phyloP scores from a whole-genome alignment of 1,140 invertebrate species.

The Steinernema feltiae region DNA sequence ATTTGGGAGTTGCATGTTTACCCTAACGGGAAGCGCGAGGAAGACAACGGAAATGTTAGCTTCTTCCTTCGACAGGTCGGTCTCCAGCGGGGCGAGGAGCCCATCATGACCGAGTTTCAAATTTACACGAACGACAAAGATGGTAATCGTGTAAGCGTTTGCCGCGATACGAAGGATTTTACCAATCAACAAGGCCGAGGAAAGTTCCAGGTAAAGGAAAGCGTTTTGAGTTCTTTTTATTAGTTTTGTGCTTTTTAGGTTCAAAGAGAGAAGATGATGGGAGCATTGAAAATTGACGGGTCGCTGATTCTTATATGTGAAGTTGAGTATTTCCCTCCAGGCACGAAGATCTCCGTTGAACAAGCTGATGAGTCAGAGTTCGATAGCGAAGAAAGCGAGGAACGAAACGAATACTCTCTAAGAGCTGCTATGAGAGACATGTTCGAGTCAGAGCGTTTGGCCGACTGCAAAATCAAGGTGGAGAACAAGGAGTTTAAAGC shows the following conservation, averaged over 20 bases:
- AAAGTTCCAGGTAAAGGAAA: constrained; percentile 45
- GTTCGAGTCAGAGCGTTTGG: constrained; percentile 46
- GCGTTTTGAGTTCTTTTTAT: not conserved
- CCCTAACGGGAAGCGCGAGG: constrained; percentile 56
- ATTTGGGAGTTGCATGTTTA: constrained; percentile 55
- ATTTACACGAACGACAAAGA: constrained; percentile 48
- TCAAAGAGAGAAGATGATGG: constrained; percentile 39
- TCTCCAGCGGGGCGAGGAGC: constrained; percentile 47
- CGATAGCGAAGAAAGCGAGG: constrained; percentile 28
- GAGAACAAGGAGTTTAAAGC: constrained; percentile 45
- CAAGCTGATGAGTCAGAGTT: constrained; percentile 46
- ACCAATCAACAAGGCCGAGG: constrained; percentile 55
- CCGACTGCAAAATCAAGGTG: constrained; percentile 46
- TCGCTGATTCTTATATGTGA: constrained; percentile 47
- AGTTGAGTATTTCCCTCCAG: constrained; percentile 53
- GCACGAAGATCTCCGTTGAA: constrained; percentile 50
- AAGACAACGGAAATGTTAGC: constrained; percentile 48
- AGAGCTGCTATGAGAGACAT: constrained; percentile 37
- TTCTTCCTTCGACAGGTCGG: constrained; percentile 56
- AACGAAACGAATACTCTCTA: constrained; percentile 28
- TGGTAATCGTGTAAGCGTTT: constrained; percentile 42
- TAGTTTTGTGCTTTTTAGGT: no score
- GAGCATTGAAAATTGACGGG: constrained; percentile 44
- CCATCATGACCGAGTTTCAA: constrained; percentile 57
- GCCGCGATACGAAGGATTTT: constrained; percentile 56